phyloP scores from a whole-genome alignment of 2,113 vertebrate species.

The Struthidea cinerea region DNA sequence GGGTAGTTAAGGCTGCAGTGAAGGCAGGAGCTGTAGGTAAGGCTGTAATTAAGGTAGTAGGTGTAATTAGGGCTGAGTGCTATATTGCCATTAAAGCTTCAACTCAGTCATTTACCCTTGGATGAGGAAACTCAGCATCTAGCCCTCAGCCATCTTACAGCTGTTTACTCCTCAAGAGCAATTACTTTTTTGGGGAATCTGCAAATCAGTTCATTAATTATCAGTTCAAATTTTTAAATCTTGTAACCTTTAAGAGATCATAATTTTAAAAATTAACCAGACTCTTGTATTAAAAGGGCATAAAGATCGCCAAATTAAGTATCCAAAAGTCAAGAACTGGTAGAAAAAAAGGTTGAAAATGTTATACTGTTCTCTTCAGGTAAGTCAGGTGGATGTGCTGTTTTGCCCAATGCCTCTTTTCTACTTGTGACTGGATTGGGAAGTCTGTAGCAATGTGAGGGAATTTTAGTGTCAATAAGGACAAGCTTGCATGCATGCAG shows the following conservation, averaged over 20 bases:
- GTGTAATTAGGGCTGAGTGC: background rate
- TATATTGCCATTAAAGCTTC: background rate
- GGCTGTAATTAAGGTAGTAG: background rate
- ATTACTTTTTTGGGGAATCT: background rate
- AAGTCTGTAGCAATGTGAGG: background rate
- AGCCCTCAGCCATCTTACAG: background rate
- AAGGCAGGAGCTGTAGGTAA: background rate
- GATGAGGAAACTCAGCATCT: background rate
- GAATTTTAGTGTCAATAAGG: background rate
- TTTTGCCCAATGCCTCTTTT: background rate
- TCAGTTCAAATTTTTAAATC: background rate
- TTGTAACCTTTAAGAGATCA: background rate
- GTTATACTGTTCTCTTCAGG: background rate
- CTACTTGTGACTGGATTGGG: background rate
- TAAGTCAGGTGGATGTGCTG: background rate
- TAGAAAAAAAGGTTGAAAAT: background rate
- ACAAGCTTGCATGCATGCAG: background rate
- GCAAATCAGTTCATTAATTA: background rate
- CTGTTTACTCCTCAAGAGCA: background rate
- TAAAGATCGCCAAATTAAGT: background rate
- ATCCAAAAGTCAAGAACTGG: background rate
- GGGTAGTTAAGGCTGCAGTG: background rate
- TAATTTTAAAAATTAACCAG: background rate
- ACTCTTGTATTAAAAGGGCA: background rate
- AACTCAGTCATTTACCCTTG: background rate